Evolutionary conservation across 64 coral and sea anemone genomes (phyloP).

Genomic region (Catalaphyllia jardinei): DNA sequence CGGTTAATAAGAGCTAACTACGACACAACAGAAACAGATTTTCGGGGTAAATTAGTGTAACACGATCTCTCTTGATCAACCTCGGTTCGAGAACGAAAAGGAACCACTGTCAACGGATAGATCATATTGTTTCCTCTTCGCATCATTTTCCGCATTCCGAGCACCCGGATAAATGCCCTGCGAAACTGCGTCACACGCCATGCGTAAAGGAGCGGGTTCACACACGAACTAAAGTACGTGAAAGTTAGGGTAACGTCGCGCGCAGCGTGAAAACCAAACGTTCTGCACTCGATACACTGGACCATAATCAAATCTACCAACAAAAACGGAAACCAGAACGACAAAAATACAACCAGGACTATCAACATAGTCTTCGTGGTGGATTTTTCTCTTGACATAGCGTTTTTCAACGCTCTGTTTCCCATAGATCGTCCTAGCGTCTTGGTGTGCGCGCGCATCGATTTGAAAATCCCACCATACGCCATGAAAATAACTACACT

Average conservation of each 20-base stretch:
- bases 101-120: background rate
- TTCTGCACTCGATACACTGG: slow-evolving; percentile 35
- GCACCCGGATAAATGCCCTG: slow-evolving; percentile 63
- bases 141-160: slow-evolving; percentile 6
- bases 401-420: slow-evolving; percentile 55
- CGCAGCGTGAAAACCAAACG: slow-evolving; percentile 42
- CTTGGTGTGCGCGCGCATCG: slow-evolving; percentile 65
- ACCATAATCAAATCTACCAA: slow-evolving; percentile 74
- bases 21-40: background rate
- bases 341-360: slow-evolving; percentile 62
- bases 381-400: slow-evolving; percentile 61
- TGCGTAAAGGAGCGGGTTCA: slow-evolving; percentile 85
- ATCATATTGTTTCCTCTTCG: background rate
- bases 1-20: too few relatives aligned
- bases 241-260: slow-evolving; percentile 80
- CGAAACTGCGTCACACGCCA: slow-evolving; percentile 77
- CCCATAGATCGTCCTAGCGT: slow-evolving; percentile 2
- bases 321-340: slow-evolving; percentile 72
- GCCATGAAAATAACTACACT: slow-evolving; percentile 51
- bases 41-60: background rate
- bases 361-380: slow-evolving; percentile 85
- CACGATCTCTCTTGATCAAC: background rate
- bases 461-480: slow-evolving; percentile 54
- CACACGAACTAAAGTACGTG: slow-evolving; percentile 85
- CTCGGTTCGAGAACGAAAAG: background rate